phyloP scores from a whole-genome alignment of 2,797 vertebrate species.

The Sphaeramia orbicularis region DNA sequence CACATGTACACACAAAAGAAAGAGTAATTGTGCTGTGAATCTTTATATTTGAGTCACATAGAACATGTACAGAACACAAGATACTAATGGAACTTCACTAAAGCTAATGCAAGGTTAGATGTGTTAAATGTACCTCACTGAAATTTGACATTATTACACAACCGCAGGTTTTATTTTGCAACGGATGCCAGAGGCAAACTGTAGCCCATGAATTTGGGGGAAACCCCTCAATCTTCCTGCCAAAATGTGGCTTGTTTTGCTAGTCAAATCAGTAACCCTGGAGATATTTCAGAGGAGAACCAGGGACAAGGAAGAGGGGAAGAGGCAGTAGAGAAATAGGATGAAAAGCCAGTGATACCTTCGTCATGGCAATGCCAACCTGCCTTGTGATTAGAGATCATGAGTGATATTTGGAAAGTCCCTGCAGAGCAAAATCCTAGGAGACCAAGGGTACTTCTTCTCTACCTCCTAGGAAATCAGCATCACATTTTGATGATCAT shows the following conservation, averaged over 20 bases:
- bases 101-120: constrained; percentile 29
- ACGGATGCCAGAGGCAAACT: constrained; percentile 24
- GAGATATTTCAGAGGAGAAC: constrained; percentile 44
- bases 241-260: constrained; percentile 58
- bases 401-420: constrained; percentile 64
- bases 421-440: constrained; percentile 27
- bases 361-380: constrained; percentile 37
- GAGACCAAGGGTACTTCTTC: constrained; percentile 7
- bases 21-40: background rate
- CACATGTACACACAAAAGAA: background rate
- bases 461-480: constrained; percentile 38
- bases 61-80: background rate
- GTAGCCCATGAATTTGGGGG: constrained; percentile 35
- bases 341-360: constrained; percentile 57
- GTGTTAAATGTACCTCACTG: constrained; percentile 31
- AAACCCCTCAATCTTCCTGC: constrained; percentile 49
- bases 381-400: constrained; percentile 60
- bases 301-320: constrained; percentile 19
- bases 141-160: constrained; percentile 43
- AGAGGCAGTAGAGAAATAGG: constrained; percentile 11
- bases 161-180: constrained; percentile 41
- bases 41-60: background rate
- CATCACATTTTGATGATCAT: constrained; percentile 54
- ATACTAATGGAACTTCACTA: constrained; percentile 1
- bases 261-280: constrained; percentile 57